Evolutionary conservation across 2,888 invertebrate species (phyloP), one percentile per base, ranked within the genome.

Genomic region (Drosophila yooni): DNA sequence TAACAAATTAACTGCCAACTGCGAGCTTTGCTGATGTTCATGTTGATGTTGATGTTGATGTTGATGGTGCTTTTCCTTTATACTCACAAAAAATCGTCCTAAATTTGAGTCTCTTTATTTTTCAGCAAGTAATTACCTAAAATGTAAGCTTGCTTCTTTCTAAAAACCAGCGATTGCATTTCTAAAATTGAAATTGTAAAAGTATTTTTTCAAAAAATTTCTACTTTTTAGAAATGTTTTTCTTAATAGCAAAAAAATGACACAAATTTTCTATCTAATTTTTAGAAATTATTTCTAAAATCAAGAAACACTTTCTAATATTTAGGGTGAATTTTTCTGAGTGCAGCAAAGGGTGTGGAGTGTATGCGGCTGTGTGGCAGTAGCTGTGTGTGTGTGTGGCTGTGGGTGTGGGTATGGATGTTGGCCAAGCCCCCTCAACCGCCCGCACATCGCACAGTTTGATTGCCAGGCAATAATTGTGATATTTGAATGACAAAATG

Each of bases 1-100:
- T 68, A 71, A 65, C 76, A 84, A 87, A 87, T 84, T 67, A 81
- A 84, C 76, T 79, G 73, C 50, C 79, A 46, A 46, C 34, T 36
- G 11, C 21, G 36, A 25, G 25, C 25, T 8, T 38, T 51, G 52
- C 57, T 40, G 58, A 31, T 68, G 63, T n/a, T 31, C 7, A 25
- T 57, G n/a, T 2, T n/a, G 11, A 25, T 29, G 25, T 54, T 21
- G 2, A 40, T 11, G n/a, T 40, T 40, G n/a, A n/a, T 40, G 21
- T 43, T 43, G 21, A 21, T 15, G 21, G 2, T 46, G 25, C 46
- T 46, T 46, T 46, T 25, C 4, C 25, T 15, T 15, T 15, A 27
- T 25, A 46, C 46, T 46, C 15, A 15, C 7, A 25, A 25, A 46
- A 25, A 46, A 46, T 8, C 25, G 2, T 2, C 11, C 5, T 5